phyloP scores from a whole-genome alignment of 1,140 invertebrate genomes.

The Drosophila fuyamai region DNA sequence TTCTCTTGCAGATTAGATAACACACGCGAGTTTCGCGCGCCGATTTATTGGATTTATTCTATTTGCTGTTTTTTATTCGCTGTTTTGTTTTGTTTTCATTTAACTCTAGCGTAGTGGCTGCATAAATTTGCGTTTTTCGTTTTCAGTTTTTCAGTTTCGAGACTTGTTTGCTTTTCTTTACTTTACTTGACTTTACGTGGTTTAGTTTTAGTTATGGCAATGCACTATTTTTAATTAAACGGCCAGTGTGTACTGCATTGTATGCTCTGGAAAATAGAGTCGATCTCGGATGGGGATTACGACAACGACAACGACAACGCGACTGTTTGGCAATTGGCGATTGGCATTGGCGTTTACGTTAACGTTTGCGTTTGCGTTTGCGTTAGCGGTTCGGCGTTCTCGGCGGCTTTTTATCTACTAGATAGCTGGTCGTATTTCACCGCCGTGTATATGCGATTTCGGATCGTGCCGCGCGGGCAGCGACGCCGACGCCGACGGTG shows the following conservation, averaged over 20 bases:
- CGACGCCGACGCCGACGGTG: not conserved
- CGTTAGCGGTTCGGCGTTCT: constrained; percentile 58
- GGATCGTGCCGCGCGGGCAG: constrained; percentile 1
- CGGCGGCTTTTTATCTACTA: constrained; percentile 80
- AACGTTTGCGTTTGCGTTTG: constrained; percentile 2
- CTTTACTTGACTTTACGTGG: not conserved
- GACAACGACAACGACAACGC: not conserved
- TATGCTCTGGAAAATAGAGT: constrained; percentile 11
- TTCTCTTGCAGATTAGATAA: constrained; percentile 73
- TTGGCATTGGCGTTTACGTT: constrained; percentile 12
- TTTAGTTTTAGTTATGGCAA: not conserved
- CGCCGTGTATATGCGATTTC: constrained; percentile 60
- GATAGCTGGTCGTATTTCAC: constrained; percentile 66
- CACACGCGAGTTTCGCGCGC: constrained; percentile 64
- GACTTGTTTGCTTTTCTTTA: constrained; percentile 3
- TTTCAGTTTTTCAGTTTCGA: constrained; percentile 10
- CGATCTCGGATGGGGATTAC: constrained; percentile 10
- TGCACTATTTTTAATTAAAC: not conserved
- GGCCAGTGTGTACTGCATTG: not conserved
- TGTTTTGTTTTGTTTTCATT: constrained; percentile 25
- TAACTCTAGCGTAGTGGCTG: constrained; percentile 1
- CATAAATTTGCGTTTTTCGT: constrained; percentile 25
- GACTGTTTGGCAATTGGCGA: constrained; percentile 18
- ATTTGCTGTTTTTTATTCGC: constrained; percentile 21
- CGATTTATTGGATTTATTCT: constrained; percentile 52